Base-by-base conservation (phyloP, 2,888 invertebrate species). In the Patella ulyssiponensis region DNA sequence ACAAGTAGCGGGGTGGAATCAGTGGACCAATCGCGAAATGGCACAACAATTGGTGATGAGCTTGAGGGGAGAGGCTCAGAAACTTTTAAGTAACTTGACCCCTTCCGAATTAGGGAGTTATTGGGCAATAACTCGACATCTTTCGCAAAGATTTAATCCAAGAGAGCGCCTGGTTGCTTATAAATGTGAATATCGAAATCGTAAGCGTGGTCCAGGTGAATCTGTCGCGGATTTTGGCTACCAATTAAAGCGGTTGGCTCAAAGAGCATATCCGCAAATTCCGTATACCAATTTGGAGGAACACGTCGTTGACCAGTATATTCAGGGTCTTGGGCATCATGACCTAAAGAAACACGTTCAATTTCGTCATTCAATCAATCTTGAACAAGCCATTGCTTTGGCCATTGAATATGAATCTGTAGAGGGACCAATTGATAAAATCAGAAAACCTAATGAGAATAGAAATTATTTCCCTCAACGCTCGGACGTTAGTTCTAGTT, bases 1-100 rank as follows among this genome's bases (percentile, higher is more conserved):
- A 71, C 20, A 69, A 71, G 75, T 75, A 17, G 69, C 75, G 14
- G 15, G 27, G 7, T 75, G 75, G 75, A 75, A 75, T 54, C 53
- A 54, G 51, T 75, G 75, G 75, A 52, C 44, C 27, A 44, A 70
- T 23, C 53, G 20, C 53, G 71, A 75, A 15, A 56, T 12, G 56
- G 56, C 56, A 56, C 56, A 56, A 17, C 56, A 56, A 17, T 56
- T 56, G 2, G 56, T 56, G 17, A 56, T 56, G 56, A 15, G 56
- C 17, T 56, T 56, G 2, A 56, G 56, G 56, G 56, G 56, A 15
- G 17, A 12, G 17, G 56, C 56, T 17, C 17, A 15, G 56, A 56
- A 17, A 17, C 17, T 56, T 17, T n/a, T 56, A 17, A 56, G 56
- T 17, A 56, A 12, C 14, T n/a, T 56, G 5, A 56, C 56, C 56